Evolutionary conservation across 2,888 invertebrate species (phyloP).

Genomic region (Diaprepes abbreviatus): DNA sequence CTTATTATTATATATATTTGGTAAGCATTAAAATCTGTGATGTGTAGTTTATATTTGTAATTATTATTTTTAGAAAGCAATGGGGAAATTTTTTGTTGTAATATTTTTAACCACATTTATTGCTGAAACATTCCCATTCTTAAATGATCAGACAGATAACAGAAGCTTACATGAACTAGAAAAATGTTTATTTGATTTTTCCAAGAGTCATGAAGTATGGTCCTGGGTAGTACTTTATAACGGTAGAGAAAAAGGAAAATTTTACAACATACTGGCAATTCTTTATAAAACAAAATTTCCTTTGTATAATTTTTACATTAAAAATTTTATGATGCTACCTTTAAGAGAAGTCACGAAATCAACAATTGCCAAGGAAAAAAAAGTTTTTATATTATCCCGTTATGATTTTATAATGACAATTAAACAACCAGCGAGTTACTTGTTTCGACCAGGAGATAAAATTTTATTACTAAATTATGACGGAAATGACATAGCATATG

Average conservation of each 20-base stretch:
- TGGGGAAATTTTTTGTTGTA: not conserved
- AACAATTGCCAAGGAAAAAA: constrained; percentile 17
- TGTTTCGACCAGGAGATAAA: constrained; percentile 34
- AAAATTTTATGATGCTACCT: not conserved
- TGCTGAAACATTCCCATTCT: not conserved
- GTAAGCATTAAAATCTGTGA: not conserved
- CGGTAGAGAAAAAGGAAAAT: not conserved
- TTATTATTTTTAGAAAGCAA: not conserved
- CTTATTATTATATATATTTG: too few relatives aligned
- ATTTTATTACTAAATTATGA: constrained; percentile 28
- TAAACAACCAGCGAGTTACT: not conserved
- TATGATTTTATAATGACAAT: constrained; percentile 17
- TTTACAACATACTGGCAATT: constrained; percentile 17
- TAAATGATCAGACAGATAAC: not conserved
- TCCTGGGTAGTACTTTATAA: constrained; percentile 29
- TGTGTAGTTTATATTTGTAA: not conserved
- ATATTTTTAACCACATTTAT: not conserved
- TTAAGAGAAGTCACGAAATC: not conserved
- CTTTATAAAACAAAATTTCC: constrained; percentile 30
- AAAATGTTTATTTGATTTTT: constrained; percentile 17
- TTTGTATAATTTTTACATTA: constrained; percentile 20
- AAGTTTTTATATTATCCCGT: constrained; percentile 29
- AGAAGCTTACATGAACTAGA: not conserved
- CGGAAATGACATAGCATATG: not conserved
- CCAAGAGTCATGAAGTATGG: constrained; percentile 15